These are phyloP conservation scores for Harmothoe impar DNA, from an alignment of 2,888 invertebrate genomes.

Conservation along the genomic window DNA sequence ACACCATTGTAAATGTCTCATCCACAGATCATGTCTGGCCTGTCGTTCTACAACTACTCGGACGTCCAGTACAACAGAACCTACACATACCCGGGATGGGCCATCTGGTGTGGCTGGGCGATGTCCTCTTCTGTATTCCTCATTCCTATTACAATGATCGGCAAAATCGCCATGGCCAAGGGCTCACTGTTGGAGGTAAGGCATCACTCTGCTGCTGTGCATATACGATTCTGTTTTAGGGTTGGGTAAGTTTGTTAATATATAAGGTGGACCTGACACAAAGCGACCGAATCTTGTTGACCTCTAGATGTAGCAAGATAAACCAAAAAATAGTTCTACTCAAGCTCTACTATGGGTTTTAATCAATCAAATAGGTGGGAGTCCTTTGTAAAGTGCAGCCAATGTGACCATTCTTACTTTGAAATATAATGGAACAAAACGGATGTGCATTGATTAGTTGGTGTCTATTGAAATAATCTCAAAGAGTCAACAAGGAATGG, in stretches of 20 bases:
- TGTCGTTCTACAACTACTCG: constrained; percentile 72
- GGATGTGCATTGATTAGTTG: too few species aligned
- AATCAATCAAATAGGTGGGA: too few species aligned
- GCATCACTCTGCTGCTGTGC: background rate
- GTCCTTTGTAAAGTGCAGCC: too few species aligned
- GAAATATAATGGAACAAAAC: too few species aligned
- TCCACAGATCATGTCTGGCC: constrained; percentile 25
- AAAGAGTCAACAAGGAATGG: too few species aligned
- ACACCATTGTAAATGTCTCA: too few species aligned
- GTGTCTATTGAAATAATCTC: too few species aligned
- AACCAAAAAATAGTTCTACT: too few species aligned
- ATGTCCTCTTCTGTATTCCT: constrained; percentile 66
- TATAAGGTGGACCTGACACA: background rate
- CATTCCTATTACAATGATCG: constrained; percentile 64
- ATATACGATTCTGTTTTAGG: background rate
- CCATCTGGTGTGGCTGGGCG: constrained; percentile 78
- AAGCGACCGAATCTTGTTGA: background rate
- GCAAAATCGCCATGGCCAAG: constrained; percentile 58
- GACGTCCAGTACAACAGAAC: constrained; percentile 77
- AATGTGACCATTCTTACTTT: too few species aligned
- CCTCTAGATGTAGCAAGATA: background rate
- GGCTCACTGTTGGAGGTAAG: constrained; percentile 54
- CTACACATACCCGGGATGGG: constrained; percentile 84
- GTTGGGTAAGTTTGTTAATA: constrained; percentile 48
- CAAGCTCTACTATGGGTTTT: too few species aligned